Evolutionary conservation across 1,140 invertebrate genomes (phyloP), one percentile per base, ranked within the genome.

Genomic region (Agraylea sexmaculata): DNA sequence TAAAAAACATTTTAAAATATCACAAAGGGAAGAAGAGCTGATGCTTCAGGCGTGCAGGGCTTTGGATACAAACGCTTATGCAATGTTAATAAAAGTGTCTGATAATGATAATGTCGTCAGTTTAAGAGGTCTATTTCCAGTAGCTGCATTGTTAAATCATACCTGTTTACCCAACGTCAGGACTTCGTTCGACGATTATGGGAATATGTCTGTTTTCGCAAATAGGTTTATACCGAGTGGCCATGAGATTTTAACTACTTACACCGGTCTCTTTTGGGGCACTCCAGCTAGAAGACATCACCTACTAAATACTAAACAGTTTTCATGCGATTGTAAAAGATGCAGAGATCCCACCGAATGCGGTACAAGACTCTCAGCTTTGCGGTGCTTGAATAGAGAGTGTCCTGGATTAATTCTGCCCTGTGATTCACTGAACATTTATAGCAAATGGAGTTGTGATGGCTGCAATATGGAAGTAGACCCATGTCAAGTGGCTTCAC

Each of bases 21-120:
- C 64, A 2, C 48, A 66, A 11, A 56, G 70, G 18, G 75, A 81
- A n/a, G 68, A 75, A 53, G 52, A 71, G 18, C 62, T 77, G 28
- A 73, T 86, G 61, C 63, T 55, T 7, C 55, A 58, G 18, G 69
- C 73, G 0, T 77, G 77, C 48, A 70, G 68, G 35, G 69, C 73
- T 19, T 66, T 84, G 45, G 79, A 85, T 52, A 77, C 80, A 2
- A 85, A 83, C 51, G 77, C 80, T 5, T 84, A 82, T 47, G 80
- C 85, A 64, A 75, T 77, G 25, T 57, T 66, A 12, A 53, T 53
- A 18, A 36, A 53, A 1, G 66, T 62, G 32, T 65, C 64, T 8
- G 52, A 54, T 3, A 62, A 61, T 21, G 57, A 64, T 16, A 59
- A 71, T 42, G 51, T 58, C 38, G 64, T 70, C 19, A 71, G 70